Percentiles rank a stretch among this genome's conserved stretches.
Evolutionary conservation across 1,140 invertebrate species (phyloP).

Genomic region (Eupristina koningsbergeri): DNA sequence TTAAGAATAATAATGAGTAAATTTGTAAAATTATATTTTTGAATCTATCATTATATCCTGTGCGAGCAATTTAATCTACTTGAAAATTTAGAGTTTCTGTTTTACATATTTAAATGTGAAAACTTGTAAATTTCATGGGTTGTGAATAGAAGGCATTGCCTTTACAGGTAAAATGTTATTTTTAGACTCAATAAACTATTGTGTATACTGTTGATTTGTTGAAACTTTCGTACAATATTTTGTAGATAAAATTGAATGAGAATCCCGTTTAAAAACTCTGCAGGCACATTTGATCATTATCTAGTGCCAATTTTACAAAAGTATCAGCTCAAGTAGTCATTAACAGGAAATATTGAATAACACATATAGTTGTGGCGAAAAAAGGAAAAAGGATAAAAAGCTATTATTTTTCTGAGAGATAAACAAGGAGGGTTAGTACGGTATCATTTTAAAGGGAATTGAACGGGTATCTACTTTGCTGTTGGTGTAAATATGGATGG

Average conservation of each 20-base stretch:
- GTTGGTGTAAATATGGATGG: not conserved
- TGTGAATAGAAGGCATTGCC: too few species aligned
- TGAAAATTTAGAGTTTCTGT: too few species aligned
- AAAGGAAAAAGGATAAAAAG: not conserved
- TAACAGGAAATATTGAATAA: not conserved
- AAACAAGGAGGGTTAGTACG: not conserved
- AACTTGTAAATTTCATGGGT: too few species aligned
- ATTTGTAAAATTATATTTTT: too few species aligned
- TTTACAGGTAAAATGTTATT: too few species aligned
- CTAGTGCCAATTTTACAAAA: not conserved
- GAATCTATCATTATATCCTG: too few species aligned
- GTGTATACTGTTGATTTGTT: not conserved
- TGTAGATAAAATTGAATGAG: too few species aligned
- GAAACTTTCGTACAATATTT: not conserved
- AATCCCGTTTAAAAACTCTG: not conserved
- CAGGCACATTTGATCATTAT: not conserved
- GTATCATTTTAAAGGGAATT: not conserved
- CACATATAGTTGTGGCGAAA: not conserved
- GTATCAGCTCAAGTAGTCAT: too few species aligned
- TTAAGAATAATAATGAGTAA: too few species aligned
- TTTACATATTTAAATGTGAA: too few species aligned
- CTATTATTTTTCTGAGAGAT: not conserved
- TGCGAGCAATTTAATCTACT: too few species aligned
- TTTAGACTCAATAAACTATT: not conserved
- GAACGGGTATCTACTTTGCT: not conserved